Conservation (phyloP, 2,797 vertebrate species). For the Rhodeus uyekii region DNA sequence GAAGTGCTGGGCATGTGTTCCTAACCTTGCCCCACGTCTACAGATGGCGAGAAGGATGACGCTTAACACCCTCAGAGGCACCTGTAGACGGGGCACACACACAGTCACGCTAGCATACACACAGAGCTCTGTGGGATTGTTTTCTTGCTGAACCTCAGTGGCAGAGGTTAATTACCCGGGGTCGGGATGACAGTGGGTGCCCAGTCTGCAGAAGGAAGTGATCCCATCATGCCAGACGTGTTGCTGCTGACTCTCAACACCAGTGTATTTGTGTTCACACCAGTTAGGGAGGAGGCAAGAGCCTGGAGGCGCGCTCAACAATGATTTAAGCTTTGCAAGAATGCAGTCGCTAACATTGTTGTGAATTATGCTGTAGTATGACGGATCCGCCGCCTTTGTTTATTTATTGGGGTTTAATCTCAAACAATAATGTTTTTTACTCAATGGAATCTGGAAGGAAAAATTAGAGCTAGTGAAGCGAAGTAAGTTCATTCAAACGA, state of each 20-base stretch:
- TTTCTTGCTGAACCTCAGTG: conserved; percentile 81
- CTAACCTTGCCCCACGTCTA: conserved; percentile 74
- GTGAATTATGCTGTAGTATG: background rate
- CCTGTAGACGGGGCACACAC: conserved; percentile 68
- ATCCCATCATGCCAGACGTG: conserved; percentile 75
- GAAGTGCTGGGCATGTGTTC: conserved; percentile 74
- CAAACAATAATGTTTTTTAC: conserved; percentile 40
- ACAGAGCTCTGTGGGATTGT: conserved; percentile 80
- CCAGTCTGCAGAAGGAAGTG: conserved; percentile 84
- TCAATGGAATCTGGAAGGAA: background rate
- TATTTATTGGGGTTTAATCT: conserved; percentile 27
- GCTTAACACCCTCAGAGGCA: conserved; percentile 80
- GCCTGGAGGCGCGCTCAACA: conserved; percentile 32
- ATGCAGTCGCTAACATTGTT: conserved; percentile 13
- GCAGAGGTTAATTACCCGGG: conserved; percentile 87
- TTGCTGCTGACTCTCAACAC: conserved; percentile 60
- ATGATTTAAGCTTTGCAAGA: conserved; percentile 37
- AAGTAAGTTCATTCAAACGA: too few species aligned
- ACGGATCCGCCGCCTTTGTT: conserved; percentile 6
- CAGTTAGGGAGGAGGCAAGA: conserved; percentile 32
- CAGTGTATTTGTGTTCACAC: conserved; percentile 59
- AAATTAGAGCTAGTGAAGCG: too few species aligned
- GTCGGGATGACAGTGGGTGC: conserved; percentile 85
- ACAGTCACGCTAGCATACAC: conserved; percentile 60
- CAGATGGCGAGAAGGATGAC: conserved; percentile 75